Evolutionary conservation across 2,797 vertebrate genomes (phyloP).

Genomic region (Poeciliopsis presidionis): DNA sequence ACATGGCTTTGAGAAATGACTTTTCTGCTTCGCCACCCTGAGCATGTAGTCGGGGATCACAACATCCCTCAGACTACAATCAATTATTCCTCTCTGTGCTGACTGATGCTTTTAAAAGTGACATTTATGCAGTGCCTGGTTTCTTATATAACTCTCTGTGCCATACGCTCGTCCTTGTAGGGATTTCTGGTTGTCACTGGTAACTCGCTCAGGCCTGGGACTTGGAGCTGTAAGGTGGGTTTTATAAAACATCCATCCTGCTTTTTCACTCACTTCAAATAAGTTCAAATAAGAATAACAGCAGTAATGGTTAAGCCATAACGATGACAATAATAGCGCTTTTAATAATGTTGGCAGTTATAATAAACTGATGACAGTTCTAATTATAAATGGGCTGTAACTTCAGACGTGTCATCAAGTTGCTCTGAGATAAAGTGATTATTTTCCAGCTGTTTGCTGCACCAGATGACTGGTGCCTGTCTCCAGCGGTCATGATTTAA

Average conservation of each 20-base stretch:
- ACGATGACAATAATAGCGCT: no score
- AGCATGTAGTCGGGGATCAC: conserved; percentile 43
- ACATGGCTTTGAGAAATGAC: conserved; percentile 25
- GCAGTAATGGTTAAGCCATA: no score
- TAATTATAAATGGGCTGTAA: no score
- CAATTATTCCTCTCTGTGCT: conserved; percentile 48
- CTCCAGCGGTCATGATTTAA: no score
- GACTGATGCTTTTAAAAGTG: conserved; percentile 49
- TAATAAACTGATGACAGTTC: no score
- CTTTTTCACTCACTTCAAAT: conserved; percentile 7
- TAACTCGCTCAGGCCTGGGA: conserved; percentile 50
- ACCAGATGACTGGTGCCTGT: no score
- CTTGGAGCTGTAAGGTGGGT: conserved; percentile 25
- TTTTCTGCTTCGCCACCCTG: conserved; percentile 22
- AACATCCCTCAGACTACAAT: conserved; percentile 31
- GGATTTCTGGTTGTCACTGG: conserved; percentile 47
- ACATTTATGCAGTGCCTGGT: conserved; percentile 38
- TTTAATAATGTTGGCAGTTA: no score
- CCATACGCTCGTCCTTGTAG: conserved; percentile 30
- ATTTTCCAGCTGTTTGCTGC: no score
- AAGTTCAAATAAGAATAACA: no score
- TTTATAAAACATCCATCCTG: conserved; percentile 46
- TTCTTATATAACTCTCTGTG: conserved; percentile 40
- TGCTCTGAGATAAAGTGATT: no score
- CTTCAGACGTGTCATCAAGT: no score